A percentile compares a stretch with the other conserved stretches of the same genome.
These are phyloP conservation scores for Escarpia spicata DNA, from an alignment of 2,888 invertebrate genomes.

Conservation along the genomic window DNA sequence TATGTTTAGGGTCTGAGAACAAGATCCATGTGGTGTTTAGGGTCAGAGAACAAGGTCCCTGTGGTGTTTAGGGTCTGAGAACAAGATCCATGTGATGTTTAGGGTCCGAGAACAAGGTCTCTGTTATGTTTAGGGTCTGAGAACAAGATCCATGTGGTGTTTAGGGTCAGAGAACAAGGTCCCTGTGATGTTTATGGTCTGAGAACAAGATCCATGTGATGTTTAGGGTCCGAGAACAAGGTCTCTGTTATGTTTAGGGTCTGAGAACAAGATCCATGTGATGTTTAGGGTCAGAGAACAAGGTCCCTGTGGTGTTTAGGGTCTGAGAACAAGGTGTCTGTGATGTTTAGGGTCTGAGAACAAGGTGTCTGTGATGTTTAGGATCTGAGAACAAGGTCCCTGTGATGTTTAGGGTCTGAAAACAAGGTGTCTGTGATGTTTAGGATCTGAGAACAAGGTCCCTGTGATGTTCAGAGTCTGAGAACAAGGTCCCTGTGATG, in stretches of 20 bases:
- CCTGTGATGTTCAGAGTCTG: constrained; percentile 55
- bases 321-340: too few relatives aligned
- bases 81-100: constrained; percentile 55
- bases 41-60: constrained; percentile 56
- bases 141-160: constrained; percentile 57
- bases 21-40: constrained; percentile 52
- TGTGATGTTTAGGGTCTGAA: constrained; percentile 46
- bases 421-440: constrained; percentile 50
- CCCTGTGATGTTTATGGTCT: constrained; percentile 51
- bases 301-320: constrained; percentile 52
- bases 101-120: neutral
- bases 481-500: neutral
- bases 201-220: neutral
- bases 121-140: constrained; percentile 52
- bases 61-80: constrained; percentile 54
- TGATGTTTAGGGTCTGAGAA: constrained; percentile 54
- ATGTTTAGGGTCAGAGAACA: constrained; percentile 58
- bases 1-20: constrained; percentile 57
- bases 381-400: constrained; percentile 61
- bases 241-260: constrained; percentile 58
- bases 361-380: constrained; percentile 56
- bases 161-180: constrained; percentile 60
- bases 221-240: constrained; percentile 57
- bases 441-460: constrained; percentile 60
- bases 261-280: constrained; percentile 60